These are phyloP conservation scores for Lacerta agilis DNA, from an alignment of 2,797 vertebrate genomes.

Conservation along the genomic window DNA sequence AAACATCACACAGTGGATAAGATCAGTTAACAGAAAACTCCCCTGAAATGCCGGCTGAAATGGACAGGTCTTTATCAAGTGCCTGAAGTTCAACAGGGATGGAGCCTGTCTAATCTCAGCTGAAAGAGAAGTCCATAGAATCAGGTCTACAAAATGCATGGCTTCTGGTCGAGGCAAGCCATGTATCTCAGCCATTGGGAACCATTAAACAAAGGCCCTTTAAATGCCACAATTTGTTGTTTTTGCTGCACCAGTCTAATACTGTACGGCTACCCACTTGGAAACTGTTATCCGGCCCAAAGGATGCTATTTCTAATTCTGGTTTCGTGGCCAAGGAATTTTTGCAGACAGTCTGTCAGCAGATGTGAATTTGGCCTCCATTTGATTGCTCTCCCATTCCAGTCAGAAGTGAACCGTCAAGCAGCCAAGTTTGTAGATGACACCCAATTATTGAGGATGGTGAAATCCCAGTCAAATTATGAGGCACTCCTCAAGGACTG, in stretches of 20 bases:
- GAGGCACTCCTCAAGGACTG: background rate
- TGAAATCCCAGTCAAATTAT: background rate
- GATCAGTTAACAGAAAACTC: too few species aligned
- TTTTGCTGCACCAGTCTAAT: background rate
- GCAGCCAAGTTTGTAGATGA: slow-evolving; percentile 1
- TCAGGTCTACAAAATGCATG: too few species aligned
- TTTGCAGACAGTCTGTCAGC: background rate
- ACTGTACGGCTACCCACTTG: background rate
- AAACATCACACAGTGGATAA: too few species aligned
- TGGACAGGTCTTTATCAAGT: too few species aligned
- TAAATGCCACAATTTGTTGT: background rate
- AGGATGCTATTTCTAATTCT: background rate
- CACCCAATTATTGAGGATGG: slow-evolving; percentile 1
- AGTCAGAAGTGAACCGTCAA: background rate
- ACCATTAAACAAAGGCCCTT: background rate
- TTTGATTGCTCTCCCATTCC: slow-evolving; percentile 9
- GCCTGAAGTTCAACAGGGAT: too few species aligned
- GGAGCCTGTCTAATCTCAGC: too few species aligned
- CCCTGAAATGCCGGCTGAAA: too few species aligned
- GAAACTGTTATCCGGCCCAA: background rate
- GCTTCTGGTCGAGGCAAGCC: too few species aligned
- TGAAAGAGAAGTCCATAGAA: too few species aligned
- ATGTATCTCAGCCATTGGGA: too few species aligned
- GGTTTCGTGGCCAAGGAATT: background rate
- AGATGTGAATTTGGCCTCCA: background rate